Conservation (phyloP, 1,140 invertebrate genomes). For the Hylaeus anthracinus region DNA sequence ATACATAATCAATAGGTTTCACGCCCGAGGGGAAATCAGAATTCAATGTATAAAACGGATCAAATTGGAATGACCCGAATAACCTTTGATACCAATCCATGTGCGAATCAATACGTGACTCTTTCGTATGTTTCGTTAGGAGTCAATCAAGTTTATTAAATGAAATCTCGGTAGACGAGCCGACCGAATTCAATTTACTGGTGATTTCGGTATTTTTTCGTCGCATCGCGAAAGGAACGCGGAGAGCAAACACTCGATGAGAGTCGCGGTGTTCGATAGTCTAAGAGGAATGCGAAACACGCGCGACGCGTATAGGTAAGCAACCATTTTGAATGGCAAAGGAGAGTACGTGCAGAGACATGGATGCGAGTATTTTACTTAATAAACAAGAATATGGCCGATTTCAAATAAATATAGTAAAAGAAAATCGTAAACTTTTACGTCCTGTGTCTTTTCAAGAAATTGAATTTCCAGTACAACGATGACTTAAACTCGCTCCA, state of each 20-base stretch:
- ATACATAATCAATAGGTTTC: too few species aligned
- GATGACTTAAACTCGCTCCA: too few species aligned
- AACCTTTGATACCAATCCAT: not conserved
- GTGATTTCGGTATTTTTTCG: not conserved
- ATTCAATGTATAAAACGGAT: not conserved
- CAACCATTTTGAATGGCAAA: not conserved
- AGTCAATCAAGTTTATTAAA: not conserved
- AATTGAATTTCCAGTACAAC: too few species aligned
- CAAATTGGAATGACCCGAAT: not conserved
- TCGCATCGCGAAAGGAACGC: not conserved
- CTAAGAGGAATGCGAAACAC: not conserved
- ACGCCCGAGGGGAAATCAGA: not conserved
- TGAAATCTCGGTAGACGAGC: not conserved
- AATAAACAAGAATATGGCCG: not conserved
- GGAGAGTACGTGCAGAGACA: not conserved
- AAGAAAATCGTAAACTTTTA: too few species aligned
- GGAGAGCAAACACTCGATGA: not conserved
- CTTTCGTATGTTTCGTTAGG: not conserved
- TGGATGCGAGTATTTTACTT: not conserved
- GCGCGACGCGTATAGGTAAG: not conserved
- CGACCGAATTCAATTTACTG: constrained; percentile 12
- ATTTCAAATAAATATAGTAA: too few species aligned
- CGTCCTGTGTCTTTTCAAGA: too few species aligned
- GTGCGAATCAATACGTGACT: not conserved
- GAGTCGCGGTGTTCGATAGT: not conserved